phyloP scores from a whole-genome alignment of 2,888 invertebrate genomes.

The Cyaniris semiargus region DNA sequence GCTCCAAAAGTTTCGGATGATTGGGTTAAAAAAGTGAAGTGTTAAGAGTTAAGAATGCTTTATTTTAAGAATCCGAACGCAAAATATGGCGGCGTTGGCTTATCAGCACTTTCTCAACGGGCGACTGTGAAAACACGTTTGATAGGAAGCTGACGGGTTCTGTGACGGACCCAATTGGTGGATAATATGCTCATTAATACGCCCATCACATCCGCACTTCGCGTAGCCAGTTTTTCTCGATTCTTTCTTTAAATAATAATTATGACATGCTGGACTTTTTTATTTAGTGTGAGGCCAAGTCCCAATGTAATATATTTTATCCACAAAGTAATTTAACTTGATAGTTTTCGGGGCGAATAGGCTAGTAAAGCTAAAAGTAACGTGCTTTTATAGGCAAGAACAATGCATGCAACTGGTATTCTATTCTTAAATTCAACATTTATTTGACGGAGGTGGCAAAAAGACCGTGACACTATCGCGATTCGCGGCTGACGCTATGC shows the following conservation, averaged over 20 bases:
- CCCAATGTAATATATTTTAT: not conserved
- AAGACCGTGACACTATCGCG: slow-evolving; percentile 36
- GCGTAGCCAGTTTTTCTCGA: not conserved
- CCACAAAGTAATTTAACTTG: too few species aligned
- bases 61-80: slow-evolving; percentile 1
- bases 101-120: slow-evolving; percentile 12
- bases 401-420: not conserved
- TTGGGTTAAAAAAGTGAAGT: not conserved
- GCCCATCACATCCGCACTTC: slow-evolving; percentile 28
- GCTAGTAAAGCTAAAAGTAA: too few species aligned
- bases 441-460: slow-evolving; percentile 21
- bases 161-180: slow-evolving; percentile 11
- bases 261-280: not conserved
- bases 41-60: not conserved
- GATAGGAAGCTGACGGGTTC: slow-evolving; percentile 22
- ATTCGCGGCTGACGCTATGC: slow-evolving; percentile 39
- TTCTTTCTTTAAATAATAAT: not conserved
- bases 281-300: not conserved
- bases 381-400: too few species aligned
- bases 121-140: slow-evolving; percentile 24
- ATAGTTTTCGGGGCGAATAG: too few species aligned
- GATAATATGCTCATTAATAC: slow-evolving; percentile 10
- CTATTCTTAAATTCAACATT: not conserved
- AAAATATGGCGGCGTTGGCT: slow-evolving; percentile 13
- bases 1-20: not conserved